A percentile compares a stretch with the other conserved stretches of the same genome.
phyloP scores from a whole-genome alignment of 2,797 vertebrate species.

The Dromococcyx pavoninus region DNA sequence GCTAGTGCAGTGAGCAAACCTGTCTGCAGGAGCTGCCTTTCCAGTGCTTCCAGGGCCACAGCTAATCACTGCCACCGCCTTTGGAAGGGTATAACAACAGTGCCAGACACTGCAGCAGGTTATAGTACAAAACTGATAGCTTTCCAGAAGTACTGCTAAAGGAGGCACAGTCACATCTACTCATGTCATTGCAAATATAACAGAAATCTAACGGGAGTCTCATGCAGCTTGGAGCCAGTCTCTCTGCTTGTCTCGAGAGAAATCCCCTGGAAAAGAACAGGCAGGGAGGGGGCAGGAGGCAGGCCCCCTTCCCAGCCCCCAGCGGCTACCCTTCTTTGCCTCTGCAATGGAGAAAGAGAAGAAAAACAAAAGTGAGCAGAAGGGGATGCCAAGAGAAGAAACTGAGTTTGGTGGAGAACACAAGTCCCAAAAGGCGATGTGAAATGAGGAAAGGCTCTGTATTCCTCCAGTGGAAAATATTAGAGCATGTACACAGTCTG shows the following conservation, averaged over 20 bases:
- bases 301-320: background rate
- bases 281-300: background rate
- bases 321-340: background rate
- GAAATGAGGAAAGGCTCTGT: conserved; percentile 27
- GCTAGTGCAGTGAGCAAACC: background rate
- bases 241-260: fast-evolving
- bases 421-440: background rate
- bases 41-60: fast-evolving
- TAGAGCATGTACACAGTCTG: background rate
- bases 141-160: background rate
- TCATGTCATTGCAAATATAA: background rate
- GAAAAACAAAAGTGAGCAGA: background rate
- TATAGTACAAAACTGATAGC: background rate
- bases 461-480: conserved; percentile 42
- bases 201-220: background rate
- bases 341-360: background rate
- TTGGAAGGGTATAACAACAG: background rate
- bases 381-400: background rate
- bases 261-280: background rate
- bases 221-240: fast-evolving
- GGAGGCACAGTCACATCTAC: background rate
- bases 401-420: background rate
- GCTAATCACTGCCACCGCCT: background rate
- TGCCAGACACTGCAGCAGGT: background rate
- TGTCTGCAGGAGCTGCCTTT: background rate